Percentiles rank a stretch among this genome's conserved stretches.
phyloP scores from a whole-genome alignment of 2,797 vertebrate species.

The Pseudochirops cupreus region DNA sequence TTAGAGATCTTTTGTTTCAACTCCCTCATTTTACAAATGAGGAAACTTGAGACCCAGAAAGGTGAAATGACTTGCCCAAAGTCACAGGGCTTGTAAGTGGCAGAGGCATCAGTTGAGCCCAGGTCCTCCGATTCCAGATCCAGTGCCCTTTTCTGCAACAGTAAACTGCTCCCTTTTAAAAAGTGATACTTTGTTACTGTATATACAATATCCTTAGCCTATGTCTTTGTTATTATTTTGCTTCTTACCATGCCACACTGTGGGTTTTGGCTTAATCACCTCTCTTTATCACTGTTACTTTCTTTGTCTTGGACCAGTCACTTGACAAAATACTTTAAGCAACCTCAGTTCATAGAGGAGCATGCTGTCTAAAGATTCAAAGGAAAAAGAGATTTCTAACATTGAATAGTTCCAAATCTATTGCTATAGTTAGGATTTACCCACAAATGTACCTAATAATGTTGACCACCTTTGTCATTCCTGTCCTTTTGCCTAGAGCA shows the following conservation, averaged over 20 bases:
- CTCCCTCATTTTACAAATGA: background rate
- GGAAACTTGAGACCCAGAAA: background rate
- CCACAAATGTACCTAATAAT: background rate
- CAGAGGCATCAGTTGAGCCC: background rate
- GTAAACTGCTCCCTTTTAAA: background rate
- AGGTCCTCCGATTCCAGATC: background rate
- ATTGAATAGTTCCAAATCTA: background rate
- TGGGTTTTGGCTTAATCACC: background rate
- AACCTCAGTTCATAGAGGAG: background rate
- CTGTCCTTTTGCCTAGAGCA: slow-evolving; percentile 27
- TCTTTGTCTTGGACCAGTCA: background rate
- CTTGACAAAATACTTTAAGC: background rate
- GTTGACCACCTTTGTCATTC: background rate
- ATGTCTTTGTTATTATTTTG: background rate
- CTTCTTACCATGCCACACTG: background rate
- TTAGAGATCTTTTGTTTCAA: background rate
- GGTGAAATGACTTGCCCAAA: background rate
- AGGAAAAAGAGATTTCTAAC: background rate
- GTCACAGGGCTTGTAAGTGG: background rate
- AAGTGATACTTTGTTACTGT: background rate
- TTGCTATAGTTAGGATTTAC: background rate
- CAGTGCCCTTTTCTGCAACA: background rate
- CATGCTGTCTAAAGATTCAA: background rate
- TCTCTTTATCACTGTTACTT: background rate
- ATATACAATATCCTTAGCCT: background rate